phyloP scores from a whole-genome alignment of 2,113 vertebrate species.

The Leuciscus idus region DNA sequence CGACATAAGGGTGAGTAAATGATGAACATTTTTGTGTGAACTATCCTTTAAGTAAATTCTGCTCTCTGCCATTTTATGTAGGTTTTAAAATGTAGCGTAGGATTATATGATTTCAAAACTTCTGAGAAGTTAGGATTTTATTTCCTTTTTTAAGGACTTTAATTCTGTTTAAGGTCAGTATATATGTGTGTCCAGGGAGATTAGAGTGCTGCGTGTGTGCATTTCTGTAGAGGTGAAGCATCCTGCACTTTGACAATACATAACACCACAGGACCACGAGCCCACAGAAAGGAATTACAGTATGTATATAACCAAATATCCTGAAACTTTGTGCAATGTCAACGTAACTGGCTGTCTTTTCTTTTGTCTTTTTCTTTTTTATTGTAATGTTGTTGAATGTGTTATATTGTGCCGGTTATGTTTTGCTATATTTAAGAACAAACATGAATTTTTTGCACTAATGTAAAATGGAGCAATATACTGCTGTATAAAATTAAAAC shows the following conservation, averaged over 20 bases:
- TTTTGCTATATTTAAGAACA: conserved; percentile 74
- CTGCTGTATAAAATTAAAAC: conserved; percentile 72
- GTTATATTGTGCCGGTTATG: conserved; percentile 74
- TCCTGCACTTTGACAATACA: conserved; percentile 36
- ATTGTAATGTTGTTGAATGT: conserved; percentile 65
- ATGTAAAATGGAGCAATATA: conserved; percentile 84
- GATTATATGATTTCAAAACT: conserved; percentile 70
- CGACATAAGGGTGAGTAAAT: not conserved
- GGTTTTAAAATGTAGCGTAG: conserved; percentile 65
- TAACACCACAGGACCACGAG: conserved; percentile 60
- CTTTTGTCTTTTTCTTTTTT: conserved; percentile 37
- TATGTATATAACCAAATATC: conserved; percentile 57
- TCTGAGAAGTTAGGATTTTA: conserved; percentile 77
- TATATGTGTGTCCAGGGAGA: conserved; percentile 40
- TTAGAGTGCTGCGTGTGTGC: conserved; percentile 49
- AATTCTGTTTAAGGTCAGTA: conserved; percentile 57
- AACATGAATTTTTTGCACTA: conserved; percentile 85
- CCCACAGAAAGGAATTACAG: conserved; percentile 63
- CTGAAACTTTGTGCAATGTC: conserved; percentile 69
- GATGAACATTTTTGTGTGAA: not conserved
- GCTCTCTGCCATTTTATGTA: conserved; percentile 41
- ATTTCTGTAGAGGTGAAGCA: conserved; percentile 31
- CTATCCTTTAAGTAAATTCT: not conserved
- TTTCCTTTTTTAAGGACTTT: conserved; percentile 76
- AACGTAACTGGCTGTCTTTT: conserved; percentile 62